Conservation (phyloP, 2,888 invertebrate species). For the Amiota communis region DNA sequence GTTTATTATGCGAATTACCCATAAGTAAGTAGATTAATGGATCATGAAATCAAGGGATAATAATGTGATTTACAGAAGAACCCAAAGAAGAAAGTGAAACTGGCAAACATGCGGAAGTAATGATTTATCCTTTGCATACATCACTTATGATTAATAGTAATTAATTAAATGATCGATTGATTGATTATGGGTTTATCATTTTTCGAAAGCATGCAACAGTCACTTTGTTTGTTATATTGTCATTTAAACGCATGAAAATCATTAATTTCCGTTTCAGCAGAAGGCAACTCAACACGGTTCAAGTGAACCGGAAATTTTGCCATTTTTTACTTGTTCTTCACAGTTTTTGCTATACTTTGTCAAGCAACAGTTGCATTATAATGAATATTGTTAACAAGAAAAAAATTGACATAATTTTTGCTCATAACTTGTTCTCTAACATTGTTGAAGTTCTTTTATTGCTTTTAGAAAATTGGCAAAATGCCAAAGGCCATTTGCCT, state of each 20-base stretch:
- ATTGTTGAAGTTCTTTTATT: slow-evolving; percentile 42
- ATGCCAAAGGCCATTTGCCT: slow-evolving; percentile 44
- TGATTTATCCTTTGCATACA: no score
- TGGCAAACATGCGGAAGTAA: no score
- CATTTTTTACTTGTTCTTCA: slow-evolving; percentile 23
- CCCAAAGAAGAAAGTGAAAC: no score
- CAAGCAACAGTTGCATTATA: slow-evolving; percentile 39
- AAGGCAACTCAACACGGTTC: background rate
- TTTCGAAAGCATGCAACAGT: slow-evolving; percentile 55
- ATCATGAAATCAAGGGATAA: no score
- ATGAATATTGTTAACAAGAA: slow-evolving; percentile 53
- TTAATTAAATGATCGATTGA: slow-evolving; percentile 66
- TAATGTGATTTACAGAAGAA: no score
- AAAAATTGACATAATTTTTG: slow-evolving; percentile 49
- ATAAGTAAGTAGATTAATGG: no score
- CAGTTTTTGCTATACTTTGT: background rate
- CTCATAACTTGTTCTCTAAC: slow-evolving; percentile 48
- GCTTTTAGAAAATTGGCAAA: slow-evolving; percentile 49
- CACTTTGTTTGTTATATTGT: slow-evolving; percentile 56
- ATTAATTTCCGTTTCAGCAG: slow-evolving; percentile 60
- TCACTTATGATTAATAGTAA: slow-evolving; percentile 46
- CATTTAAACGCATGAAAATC: slow-evolving; percentile 59
- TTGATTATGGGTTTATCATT: slow-evolving; percentile 63
- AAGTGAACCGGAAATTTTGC: background rate
- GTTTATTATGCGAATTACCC: no score